These are phyloP conservation scores for Porites lutea DNA, from an alignment of 64 coral and sea anemone genomes.

Conservation along the genomic window DNA sequence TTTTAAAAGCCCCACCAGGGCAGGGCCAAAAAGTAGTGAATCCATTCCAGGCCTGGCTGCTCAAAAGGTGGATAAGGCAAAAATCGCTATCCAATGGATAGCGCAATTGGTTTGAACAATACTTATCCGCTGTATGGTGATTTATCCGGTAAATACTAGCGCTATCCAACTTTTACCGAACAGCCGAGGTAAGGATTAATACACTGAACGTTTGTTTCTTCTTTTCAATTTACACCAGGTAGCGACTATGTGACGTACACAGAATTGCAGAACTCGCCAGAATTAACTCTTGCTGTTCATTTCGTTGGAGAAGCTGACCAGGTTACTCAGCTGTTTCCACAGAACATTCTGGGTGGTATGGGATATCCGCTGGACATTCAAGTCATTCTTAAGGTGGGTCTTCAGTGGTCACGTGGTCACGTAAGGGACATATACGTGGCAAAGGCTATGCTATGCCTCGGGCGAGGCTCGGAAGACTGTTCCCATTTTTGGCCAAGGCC, in stretches of 20 bases:
- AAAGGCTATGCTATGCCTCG: neutral
- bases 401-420: neutral
- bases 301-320: conserved; percentile 89
- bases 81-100: too few species aligned
- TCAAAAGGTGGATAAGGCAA: too few species aligned
- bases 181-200: too few species aligned
- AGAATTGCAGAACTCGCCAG: conserved; percentile 74
- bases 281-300: conserved; percentile 81
- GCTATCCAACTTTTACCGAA: too few species aligned
- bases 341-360: conserved; percentile 89
- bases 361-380: conserved; percentile 91
- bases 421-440: neutral
- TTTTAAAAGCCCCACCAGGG: too few species aligned
- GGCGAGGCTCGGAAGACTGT: too few species aligned
- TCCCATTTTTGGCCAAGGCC: too few species aligned
- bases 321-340: conserved; percentile 86
- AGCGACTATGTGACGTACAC: conserved; percentile 81
- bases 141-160: too few species aligned
- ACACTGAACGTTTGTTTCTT: neutral
- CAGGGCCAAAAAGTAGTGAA: too few species aligned
- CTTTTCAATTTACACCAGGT: conserved; percentile 34
- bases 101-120: too few species aligned
- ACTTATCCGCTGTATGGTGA: too few species aligned
- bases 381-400: conserved; percentile 82
- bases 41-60: too few species aligned